Conservation (phyloP, 2,888 invertebrate species). For the Baronia brevicornis region DNA sequence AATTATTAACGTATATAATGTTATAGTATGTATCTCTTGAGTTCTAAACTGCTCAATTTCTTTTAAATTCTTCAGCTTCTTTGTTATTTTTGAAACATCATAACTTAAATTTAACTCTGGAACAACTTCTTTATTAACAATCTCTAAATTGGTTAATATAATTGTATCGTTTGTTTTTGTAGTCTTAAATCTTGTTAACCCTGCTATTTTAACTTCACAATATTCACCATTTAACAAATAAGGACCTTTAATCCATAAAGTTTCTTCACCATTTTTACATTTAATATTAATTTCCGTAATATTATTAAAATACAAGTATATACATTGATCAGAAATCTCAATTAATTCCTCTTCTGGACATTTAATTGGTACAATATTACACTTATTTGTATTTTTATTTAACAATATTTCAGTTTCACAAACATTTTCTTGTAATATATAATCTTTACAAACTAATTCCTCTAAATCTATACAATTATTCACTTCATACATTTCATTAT, state of each 20-base stretch:
- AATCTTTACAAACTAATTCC: not conserved
- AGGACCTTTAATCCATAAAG: not conserved
- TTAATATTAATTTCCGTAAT: constrained; percentile 2
- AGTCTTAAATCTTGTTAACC: constrained; percentile 2
- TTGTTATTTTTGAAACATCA: constrained; percentile 1
- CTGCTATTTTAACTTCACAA: constrained; percentile 1
- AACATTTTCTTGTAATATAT: not conserved
- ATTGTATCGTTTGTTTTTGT: constrained; percentile 1
- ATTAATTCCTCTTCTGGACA: constrained; percentile 4
- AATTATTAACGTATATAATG: too few relatives aligned
- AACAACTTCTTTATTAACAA: too few relatives aligned
- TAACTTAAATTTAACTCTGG: constrained; percentile 8
- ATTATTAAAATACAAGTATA: constrained; percentile 2
- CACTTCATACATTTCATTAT: constrained; percentile 3
- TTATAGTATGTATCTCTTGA: too few relatives aligned
- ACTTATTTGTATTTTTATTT: too few relatives aligned
- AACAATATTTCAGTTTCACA: too few relatives aligned
- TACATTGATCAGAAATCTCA: not conserved
- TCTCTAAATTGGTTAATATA: constrained; percentile 3
- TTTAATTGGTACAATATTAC: constrained; percentile 1
- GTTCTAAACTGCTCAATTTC: too few relatives aligned
- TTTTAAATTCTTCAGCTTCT: not conserved
- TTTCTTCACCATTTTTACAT: constrained; percentile 3
- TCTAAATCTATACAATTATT: constrained; percentile 1
- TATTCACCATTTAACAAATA: constrained; percentile 3